Evolutionary conservation across 2,113 vertebrate species (phyloP), one percentile per base, ranked within the genome.

Genomic region (Tangachromis dhanisi): DNA sequence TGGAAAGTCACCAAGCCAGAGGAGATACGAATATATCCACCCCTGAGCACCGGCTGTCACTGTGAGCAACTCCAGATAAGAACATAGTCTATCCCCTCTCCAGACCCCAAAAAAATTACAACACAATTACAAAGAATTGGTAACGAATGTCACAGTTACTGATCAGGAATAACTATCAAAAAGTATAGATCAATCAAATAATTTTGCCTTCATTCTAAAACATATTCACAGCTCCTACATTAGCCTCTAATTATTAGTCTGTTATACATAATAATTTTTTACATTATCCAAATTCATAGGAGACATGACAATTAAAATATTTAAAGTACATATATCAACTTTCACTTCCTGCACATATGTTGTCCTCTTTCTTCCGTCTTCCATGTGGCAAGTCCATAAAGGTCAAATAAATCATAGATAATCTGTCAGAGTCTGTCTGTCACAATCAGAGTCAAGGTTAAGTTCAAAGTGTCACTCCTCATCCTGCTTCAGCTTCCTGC

Each of bases 21-120:
- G 29, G 0, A 63, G 5, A 11, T 4, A 63, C 1, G 9, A 33
- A 33, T 63, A 63, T 2, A 63, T 63, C 59, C 29, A 63, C 29
- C 29, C 14, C 57, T 61, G 29, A 61, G 57, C 0, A 0, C 9
- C 0, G 0, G 2, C 57, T 61, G 29, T 33, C 57, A 61, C 29
- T 61, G 57, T 33, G 57, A 61, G 57, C 57, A 33, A 10, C 57
- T 61, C 57, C 57, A 61, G 29, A 61, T 7, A 3, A 3, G 29
- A 61, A 61, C 57, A 61, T 61, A 3, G 29, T 61, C 1, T 61
- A 61, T 0, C 16, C 9, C 29, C 57, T 33, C 0, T 61, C 29
- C 24, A 24, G 24, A 24, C 1, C 33, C 33, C 33, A 2, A 38
- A 38, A 38, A 38, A 38, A 24, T 38, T 38, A 9, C 35, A 38